Percentiles rank a stretch among this genome's conserved stretches.
Conservation (phyloP, 1,140 invertebrate species). For the Drosophila virilis region DNA sequence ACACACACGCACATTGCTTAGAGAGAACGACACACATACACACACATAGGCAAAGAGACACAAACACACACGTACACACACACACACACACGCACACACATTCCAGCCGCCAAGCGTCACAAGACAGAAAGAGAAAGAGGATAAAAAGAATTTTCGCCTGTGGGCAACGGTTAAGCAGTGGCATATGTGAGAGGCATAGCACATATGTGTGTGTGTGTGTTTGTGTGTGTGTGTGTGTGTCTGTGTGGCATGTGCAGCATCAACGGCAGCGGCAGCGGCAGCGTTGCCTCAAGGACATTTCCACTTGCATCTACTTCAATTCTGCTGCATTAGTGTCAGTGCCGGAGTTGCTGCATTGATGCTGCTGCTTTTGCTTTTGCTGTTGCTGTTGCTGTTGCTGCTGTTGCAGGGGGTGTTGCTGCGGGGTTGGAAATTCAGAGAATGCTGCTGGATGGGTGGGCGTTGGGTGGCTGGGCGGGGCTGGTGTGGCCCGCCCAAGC, state of each 20-base stretch:
- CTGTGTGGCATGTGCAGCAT: slow-evolving; percentile 26
- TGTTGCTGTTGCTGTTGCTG: slow-evolving; percentile 7
- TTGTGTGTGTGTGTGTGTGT: slow-evolving; percentile 9
- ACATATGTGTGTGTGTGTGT: slow-evolving; percentile 7
- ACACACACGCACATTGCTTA: slow-evolving; percentile 13
- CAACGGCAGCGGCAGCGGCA: slow-evolving; percentile 28
- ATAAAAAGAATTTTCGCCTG: slow-evolving; percentile 56
- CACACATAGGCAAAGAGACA: slow-evolving; percentile 5
- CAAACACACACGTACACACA: slow-evolving; percentile 2
- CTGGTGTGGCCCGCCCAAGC: slow-evolving; percentile 31
- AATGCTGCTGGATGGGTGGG: not conserved
- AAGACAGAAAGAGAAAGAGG: slow-evolving; percentile 14
- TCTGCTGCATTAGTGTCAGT: slow-evolving; percentile 78
- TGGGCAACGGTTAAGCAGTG: slow-evolving; percentile 62
- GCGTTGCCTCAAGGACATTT: slow-evolving; percentile 73
- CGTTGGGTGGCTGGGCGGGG: slow-evolving; percentile 13
- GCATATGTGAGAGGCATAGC: slow-evolving; percentile 27
- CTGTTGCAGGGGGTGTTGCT: not conserved
- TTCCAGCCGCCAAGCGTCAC: not conserved
- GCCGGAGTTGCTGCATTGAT: slow-evolving; percentile 41
- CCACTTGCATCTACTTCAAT: slow-evolving; percentile 78
- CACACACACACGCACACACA: not conserved
- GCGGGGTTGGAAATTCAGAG: not conserved
- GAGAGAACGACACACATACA: slow-evolving; percentile 17
- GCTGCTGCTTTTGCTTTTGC: not conserved